Evolutionary conservation across 2,113 vertebrate genomes (phyloP), one percentile per base, ranked within the genome.

Genomic region (Dicentrarchus labrax): DNA sequence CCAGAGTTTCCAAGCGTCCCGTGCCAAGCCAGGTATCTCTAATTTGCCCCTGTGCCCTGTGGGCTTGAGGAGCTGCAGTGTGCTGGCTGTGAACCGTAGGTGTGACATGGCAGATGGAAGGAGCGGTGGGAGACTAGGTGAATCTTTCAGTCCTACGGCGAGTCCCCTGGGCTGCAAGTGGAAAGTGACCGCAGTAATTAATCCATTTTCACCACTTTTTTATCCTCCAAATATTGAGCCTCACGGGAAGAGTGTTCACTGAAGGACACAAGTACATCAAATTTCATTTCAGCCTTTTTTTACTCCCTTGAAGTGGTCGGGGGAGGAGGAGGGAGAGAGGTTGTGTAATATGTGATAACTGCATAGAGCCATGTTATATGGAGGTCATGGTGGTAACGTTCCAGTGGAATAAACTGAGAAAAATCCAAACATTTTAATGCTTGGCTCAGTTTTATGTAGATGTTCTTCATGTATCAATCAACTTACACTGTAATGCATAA

Each of bases 61-160:
- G 72, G 84, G 62, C 88, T 60, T 0, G 11, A 82, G 77, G 61
- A 89, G 70, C 65, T 41, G 72, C 53, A 19, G 64, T 30, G 75
- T 0, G 8, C 78, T 72, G 72, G 76, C 83, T 82, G 76, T 82
- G 85, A 90, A 83, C 84, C 56, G 38, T 74, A 81, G 86, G 86
- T 86, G 84, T 85, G 89, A 91, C 85, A 88, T 45, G 90, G 87
- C 94, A 95, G 93, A 95, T 94, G 94, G 93, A 94, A 80, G 78
- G 82, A 90, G 83, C 93, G 16, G 93, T 90, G 88, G 93, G 93
- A 91, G 91, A 73, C 82, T 75, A 78, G 87, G 85, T 88, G 88
- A 88, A 88, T 91, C 84, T 87, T 83, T 77, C 75, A 80, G 73
- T 92, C 92, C 88, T 77, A 75, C 39, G 69, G 89, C 30, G 85